Percentiles rank a stretch among this genome's conserved stretches.
These are phyloP conservation scores for Urocitellus parryii DNA, from an alignment of 2,113 vertebrate species.

Conservation along the genomic window DNA sequence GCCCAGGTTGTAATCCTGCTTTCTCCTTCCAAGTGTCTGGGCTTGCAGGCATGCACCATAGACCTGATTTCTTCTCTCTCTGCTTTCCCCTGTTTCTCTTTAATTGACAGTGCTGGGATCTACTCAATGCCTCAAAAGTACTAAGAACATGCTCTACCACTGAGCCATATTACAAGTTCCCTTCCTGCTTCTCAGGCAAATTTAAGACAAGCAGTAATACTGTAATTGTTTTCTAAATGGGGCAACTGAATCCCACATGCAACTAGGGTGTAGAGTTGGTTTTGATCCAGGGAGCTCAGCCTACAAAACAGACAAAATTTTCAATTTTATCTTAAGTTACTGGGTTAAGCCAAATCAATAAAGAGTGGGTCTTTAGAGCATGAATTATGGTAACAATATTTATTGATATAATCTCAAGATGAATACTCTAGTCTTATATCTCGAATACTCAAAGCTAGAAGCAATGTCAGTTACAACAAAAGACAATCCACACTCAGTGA, in stretches of 20 bases:
- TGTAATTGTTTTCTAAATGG: constrained; percentile 26
- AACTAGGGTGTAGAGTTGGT: neutral
- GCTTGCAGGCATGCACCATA: no score
- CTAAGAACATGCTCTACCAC: neutral
- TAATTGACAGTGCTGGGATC: neutral
- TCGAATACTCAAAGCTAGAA: neutral
- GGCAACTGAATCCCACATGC: constrained; percentile 27
- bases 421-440: constrained; percentile 41
- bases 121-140: no score
- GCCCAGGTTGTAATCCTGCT: no score
- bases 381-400: constrained; percentile 20
- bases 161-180: neutral
- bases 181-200: constrained; percentile 6
- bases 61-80: neutral
- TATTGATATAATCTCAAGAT: constrained; percentile 18
- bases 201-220: constrained; percentile 14
- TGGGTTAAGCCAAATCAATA: constrained; percentile 51
- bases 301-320: constrained; percentile 8
- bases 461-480: neutral
- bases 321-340: constrained; percentile 42
- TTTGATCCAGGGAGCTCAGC: neutral
- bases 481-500: neutral
- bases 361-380: neutral
- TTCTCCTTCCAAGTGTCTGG: no score
- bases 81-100: neutral